These are phyloP conservation scores for Crotalus helleri DNA, from an alignment of 2,113 vertebrate genomes.

Conservation along the genomic window DNA sequence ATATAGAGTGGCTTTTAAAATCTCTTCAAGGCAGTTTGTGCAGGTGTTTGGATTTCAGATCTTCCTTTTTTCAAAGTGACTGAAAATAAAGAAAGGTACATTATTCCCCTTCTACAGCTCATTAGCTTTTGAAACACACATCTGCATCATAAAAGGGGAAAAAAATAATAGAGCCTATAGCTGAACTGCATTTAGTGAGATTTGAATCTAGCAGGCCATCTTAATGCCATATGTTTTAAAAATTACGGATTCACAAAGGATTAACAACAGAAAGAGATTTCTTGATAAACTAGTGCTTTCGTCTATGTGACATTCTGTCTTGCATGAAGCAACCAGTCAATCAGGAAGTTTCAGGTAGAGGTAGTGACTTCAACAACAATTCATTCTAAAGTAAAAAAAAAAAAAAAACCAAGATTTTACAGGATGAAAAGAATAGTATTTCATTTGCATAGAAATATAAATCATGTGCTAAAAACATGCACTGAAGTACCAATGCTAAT, in stretches of 20 bases:
- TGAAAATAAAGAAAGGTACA: not conserved
- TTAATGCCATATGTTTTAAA: not conserved
- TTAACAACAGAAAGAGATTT: not conserved
- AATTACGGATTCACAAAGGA: not conserved
- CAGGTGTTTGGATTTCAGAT: not conserved
- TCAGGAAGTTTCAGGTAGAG: constrained; percentile 20
- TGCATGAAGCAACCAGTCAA: constrained; percentile 12
- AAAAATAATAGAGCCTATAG: not conserved
- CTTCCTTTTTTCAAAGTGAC: not conserved
- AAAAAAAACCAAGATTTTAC: not conserved
- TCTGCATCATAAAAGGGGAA: accelerated
- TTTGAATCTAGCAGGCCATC: not conserved
- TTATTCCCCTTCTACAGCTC: constrained; percentile 6
- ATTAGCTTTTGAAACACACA: not conserved
- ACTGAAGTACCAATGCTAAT: not conserved
- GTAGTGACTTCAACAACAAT: constrained; percentile 6
- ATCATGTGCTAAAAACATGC: not conserved
- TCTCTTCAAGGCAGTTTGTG: not conserved
- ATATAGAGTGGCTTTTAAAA: not conserved
- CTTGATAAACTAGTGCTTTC: not conserved
- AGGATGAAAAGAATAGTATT: not conserved
- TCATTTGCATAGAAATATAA: not conserved
- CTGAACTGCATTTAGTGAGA: not conserved
- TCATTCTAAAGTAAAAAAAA: not conserved
- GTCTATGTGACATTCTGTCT: constrained; percentile 19